Base-by-base conservation (phyloP, 2,113 vertebrate genomes). In the Strix aluco region DNA sequence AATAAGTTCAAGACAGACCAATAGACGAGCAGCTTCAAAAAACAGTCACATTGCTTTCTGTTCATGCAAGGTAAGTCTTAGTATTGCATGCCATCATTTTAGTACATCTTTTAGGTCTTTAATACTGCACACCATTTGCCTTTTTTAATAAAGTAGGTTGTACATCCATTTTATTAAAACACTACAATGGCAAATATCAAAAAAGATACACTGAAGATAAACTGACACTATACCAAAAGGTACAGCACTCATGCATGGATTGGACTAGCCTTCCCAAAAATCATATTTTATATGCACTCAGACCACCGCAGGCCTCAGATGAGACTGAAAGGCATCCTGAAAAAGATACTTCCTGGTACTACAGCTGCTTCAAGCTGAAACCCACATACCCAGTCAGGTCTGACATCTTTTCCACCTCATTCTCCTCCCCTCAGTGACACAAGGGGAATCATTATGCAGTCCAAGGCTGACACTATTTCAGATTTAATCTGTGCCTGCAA, bases 401-500 rank as follows among this genome's bases (percentile, higher is more conserved):
- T 84, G 77, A 92, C 1, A 0, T 55, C 14, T 21, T 78, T 81
- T 69, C 57, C 40, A 65, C 32, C 57, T 81, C 59, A 27, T 67
- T 73, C 75, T 54, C 62, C 40, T 80, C 62, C 52, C 36, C 21
- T 72, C 3, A 0, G 36, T 86, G 86, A 90, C 81, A 79, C 86
- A 65, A 75, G 57, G 26, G 62, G 77, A 69, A 95, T 84, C 61
- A 74, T 65, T 61, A 79, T 16, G 2, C 40, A 84, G 77, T 55
- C 71, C 69, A 65, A 86, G 46, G 58, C 73, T 69, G 34, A 67
- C 27, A 46, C 71, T 82, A 62, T 59, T 94, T 90, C 73, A 92
- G 92, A 54, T 85, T 85, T 90, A 72, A 95, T 77, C 84, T 81
- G 47, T 80, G 65, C n/a, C 94, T 94, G 85, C 42, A 66, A 73